Conservation (phyloP, 2,797 vertebrate species). For the Manis javanica region DNA sequence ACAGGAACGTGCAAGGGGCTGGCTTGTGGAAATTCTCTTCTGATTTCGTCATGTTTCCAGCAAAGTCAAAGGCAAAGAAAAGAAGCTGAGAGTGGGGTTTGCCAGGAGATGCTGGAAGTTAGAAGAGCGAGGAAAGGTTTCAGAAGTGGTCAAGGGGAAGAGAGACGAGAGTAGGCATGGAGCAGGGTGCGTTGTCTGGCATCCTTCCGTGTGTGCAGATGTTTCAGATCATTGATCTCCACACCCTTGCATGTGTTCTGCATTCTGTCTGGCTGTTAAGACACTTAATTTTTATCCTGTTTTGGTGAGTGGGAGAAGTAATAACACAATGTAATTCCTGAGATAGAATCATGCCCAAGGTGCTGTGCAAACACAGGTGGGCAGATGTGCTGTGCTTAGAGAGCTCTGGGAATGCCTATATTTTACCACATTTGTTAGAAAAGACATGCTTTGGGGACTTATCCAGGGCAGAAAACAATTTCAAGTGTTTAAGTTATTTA, state of each 20-base stretch:
- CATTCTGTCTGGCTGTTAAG: neutral
- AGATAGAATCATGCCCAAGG: neutral
- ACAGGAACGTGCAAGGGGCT: neutral
- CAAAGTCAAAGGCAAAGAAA: neutral
- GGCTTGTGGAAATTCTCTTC: neutral
- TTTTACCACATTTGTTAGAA: neutral
- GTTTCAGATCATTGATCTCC: neutral
- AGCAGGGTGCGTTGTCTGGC: neutral
- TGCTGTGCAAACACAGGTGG: fast-evolving
- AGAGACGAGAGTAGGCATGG: neutral
- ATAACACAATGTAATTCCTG: neutral
- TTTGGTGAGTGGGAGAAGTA: neutral
- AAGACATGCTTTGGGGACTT: neutral
- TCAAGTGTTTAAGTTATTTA: neutral
- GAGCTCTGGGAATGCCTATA: neutral
- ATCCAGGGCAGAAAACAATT: neutral
- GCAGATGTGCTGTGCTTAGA: neutral
- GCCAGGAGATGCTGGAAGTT: neutral
- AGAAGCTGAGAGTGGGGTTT: neutral
- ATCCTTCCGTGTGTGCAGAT: fast-evolving
- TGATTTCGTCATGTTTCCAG: neutral
- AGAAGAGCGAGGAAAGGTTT: neutral
- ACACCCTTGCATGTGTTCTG: fast-evolving
- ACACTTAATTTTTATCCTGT: neutral
- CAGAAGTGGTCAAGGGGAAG: neutral